These are phyloP conservation scores for Amblyjoppa fuscipennis DNA, from an alignment of 2,888 invertebrate genomes.

Conservation along the genomic window DNA sequence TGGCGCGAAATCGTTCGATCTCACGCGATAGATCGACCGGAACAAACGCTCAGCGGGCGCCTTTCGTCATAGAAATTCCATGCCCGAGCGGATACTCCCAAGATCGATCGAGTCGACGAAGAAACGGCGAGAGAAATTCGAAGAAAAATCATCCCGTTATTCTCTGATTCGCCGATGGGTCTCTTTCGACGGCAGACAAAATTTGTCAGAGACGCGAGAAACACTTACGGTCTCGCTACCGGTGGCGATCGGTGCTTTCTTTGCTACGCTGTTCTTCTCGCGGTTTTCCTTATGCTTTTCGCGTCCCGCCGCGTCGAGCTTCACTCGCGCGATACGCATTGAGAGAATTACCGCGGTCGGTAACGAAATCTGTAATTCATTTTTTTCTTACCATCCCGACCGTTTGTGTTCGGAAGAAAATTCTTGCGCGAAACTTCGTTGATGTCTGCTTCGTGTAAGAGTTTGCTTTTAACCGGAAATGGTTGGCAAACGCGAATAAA, in stretches of 20 bases:
- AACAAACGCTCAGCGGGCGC: conserved; percentile 15
- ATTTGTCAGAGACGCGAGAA: neutral
- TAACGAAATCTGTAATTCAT: neutral
- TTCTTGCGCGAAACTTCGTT: too few species aligned
- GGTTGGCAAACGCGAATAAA: too few species aligned
- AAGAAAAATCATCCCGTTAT: conserved; percentile 34
- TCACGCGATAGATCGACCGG: neutral
- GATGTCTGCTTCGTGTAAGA: too few species aligned
- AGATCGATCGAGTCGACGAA: neutral
- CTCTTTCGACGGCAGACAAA: neutral
- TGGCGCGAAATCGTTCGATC: neutral
- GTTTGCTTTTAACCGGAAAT: too few species aligned
- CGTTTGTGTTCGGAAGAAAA: too few species aligned
- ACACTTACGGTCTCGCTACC: neutral
- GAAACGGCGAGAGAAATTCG: neutral
- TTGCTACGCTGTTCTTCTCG: conserved; percentile 19
- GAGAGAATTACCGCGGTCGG: neutral
- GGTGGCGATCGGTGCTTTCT: conserved; percentile 13
- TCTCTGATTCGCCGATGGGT: conserved; percentile 13
- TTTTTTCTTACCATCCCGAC: too few species aligned
- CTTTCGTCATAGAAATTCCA: conserved; percentile 30
- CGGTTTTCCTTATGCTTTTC: neutral
- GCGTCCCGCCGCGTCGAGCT: neutral
- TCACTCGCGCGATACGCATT: neutral
- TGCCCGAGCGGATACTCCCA: conserved; percentile 16